phyloP scores from a whole-genome alignment of 2,113 vertebrate genomes.

The Macrotus californicus region DNA sequence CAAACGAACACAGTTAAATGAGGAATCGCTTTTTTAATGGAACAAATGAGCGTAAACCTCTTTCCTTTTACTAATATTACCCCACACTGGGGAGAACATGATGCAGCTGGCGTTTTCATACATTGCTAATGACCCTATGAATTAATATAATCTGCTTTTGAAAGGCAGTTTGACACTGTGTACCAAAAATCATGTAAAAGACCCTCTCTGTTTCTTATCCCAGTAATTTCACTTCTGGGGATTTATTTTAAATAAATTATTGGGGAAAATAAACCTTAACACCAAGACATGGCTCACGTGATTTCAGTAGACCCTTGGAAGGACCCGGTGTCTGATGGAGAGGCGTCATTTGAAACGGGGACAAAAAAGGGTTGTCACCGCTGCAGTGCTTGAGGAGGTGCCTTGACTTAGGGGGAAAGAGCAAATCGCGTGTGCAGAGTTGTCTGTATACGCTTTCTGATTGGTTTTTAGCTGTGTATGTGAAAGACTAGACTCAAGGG shows the following conservation, averaged over 20 bases:
- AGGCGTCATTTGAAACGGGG: neutral
- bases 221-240: neutral
- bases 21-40: neutral
- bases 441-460: neutral
- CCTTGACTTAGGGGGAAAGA: neutral
- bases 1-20: neutral
- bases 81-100: neutral
- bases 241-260: neutral
- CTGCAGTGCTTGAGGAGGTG: neutral
- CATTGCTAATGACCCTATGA: neutral
- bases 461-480: neutral
- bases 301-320: neutral
- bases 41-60: neutral
- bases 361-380: neutral
- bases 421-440: neutral
- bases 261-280: neutral
- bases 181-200: neutral
- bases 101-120: neutral
- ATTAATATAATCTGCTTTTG: neutral
- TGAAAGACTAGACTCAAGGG: neutral
- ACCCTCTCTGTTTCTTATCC: neutral
- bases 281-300: neutral
- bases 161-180: neutral
- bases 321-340: neutral
- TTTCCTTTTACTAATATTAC: neutral